Conservation (phyloP, 64 coral and sea anemone genomes). For the Stichodactyla helianthus region DNA sequence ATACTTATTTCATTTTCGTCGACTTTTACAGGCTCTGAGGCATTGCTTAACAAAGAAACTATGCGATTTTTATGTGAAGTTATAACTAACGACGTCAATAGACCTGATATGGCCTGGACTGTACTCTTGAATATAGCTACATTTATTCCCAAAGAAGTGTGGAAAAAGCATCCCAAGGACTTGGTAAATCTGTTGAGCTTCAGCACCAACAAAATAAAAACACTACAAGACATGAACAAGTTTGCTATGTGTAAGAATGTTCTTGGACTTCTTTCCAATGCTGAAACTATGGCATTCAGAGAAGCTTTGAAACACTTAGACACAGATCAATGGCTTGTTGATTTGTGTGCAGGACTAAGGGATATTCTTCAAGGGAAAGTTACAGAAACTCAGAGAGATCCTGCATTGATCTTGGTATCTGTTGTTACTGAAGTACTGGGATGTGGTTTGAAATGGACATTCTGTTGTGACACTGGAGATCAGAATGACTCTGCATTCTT, state of each 20-base stretch:
- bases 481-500: conserved; percentile 32
- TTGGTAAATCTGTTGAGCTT: conserved; percentile 37
- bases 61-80: conserved; percentile 38
- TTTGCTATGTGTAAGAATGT: conserved; percentile 62
- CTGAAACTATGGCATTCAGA: conserved; percentile 36
- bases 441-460: conserved; percentile 15
- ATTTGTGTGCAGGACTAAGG: conserved; percentile 18
- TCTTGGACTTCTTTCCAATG: conserved; percentile 28
- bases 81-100: background rate
- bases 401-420: conserved; percentile 27
- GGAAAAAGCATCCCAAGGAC: conserved; percentile 34
- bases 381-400: conserved; percentile 42
- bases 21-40: conserved; percentile 38
- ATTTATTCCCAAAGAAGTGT: background rate
- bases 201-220: conserved; percentile 38
- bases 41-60: conserved; percentile 26
- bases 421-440: conserved; percentile 16
- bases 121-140: background rate
- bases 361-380: conserved; percentile 51
- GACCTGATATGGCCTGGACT: background rate
- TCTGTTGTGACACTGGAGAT: background rate
- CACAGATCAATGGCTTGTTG: conserved; percentile 9
- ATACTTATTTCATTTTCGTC: conserved; percentile 57
- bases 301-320: conserved; percentile 5
- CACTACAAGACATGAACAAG: conserved; percentile 61